These are phyloP conservation scores for Orgyia antiqua DNA, from an alignment of 2,888 invertebrate species.

Conservation along the genomic window DNA sequence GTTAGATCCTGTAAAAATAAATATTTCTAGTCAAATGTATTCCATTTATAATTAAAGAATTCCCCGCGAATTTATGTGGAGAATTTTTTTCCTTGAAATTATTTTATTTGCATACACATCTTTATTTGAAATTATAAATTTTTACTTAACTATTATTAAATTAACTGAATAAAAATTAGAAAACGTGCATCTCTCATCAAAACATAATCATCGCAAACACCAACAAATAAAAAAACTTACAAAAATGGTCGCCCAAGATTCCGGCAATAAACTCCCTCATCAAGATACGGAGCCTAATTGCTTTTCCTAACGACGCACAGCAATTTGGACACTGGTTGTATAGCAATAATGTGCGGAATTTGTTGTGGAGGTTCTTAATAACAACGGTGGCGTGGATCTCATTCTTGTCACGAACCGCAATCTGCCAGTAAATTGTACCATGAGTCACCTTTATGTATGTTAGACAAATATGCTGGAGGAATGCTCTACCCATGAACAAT, in stretches of 20 bases:
- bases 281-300: conserved; percentile 26
- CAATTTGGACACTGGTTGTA: conserved; percentile 13
- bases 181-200: too few species aligned
- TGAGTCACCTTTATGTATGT: conserved; percentile 27
- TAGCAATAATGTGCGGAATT: conserved; percentile 15
- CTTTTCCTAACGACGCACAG: conserved; percentile 8
- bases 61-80: too few species aligned
- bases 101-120: too few species aligned
- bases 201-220: conserved; percentile 12
- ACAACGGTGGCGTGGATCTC: conserved; percentile 21
- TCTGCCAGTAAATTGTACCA: conserved; percentile 20
- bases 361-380: conserved; percentile 22
- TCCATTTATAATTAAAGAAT: too few species aligned
- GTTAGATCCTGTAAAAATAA: too few species aligned
- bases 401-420: conserved; percentile 28
- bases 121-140: too few species aligned
- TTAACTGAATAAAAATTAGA: too few species aligned
- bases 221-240: neutral
- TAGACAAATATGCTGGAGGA: too few species aligned
- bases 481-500: too few species aligned
- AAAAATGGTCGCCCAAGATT: conserved; percentile 11
- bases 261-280: conserved; percentile 23
- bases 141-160: too few species aligned
- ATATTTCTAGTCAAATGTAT: too few species aligned
- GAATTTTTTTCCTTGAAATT: too few species aligned